Base-by-base conservation (phyloP, 1,140 invertebrate genomes). In the Drosophila nigromelanica region DNA sequence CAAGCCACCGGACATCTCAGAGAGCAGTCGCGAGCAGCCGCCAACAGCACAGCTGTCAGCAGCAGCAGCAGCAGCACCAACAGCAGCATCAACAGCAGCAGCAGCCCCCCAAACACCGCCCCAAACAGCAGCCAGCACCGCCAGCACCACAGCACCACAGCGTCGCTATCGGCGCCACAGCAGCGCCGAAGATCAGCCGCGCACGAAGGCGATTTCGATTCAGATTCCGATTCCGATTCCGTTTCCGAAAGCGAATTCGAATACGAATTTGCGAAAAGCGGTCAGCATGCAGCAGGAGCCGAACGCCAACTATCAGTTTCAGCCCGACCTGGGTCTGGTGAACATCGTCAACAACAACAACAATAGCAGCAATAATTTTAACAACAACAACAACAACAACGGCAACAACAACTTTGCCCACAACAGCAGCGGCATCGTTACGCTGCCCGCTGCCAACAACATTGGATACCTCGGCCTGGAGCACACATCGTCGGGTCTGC, bases 241-340 rank as follows among this genome's bases (percentile, higher is more conserved):
- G 39, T 62, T 54, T 42, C 47, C 75, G 56, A 35, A 15, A 33
- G 43, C 61, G 54, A 60, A 58, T 62, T 30, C 67, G 60, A 37
- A 66, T 52, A 47, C 63, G 80, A 43, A 30, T n/a, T 40, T 83
- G 54, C 73, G 83, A 75, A 89, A 83, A 89, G 71, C 80, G 43
- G 75, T 67, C 85, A 91, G 78, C 47, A 91, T 91, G 90, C 90
- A 91, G 90, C 90, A 91, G 86, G 90, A 91, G 60, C 81, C 90
- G 89, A 91, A 91, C 48, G 90, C 90, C 64, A 91, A 91, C 79
- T 90, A 91, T 91, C 90, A 91, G 87, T 91, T 91, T 78, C 90
- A 90, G 58, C 78, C 81, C 77, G 90, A 91, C 73, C 76, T 91
- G 90, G 90, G 89, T 63, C 91, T 91, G 70, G 89, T 91, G 55